phyloP scores from a whole-genome alignment of 2,797 vertebrate genomes.

The Dallia pectoralis region DNA sequence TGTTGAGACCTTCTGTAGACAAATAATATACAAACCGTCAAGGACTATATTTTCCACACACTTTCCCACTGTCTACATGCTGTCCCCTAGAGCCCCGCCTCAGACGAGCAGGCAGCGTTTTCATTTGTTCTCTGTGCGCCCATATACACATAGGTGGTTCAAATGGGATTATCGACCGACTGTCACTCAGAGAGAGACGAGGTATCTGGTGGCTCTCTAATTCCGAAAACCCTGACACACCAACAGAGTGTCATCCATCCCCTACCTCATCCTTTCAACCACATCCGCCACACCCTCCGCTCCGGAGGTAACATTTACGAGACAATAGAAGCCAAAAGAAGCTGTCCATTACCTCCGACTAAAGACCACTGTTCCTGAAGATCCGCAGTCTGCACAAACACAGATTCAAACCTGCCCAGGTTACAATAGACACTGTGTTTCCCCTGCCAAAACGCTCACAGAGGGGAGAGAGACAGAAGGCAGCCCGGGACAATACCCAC shows the following conservation, averaged over 20 bases:
- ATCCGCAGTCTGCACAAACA: conserved; percentile 27
- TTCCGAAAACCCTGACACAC: not conserved
- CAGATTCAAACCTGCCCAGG: conserved; percentile 47
- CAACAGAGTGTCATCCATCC: not conserved
- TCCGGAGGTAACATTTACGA: conserved; percentile 48
- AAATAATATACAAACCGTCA: too few relatives aligned
- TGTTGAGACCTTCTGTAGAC: too few relatives aligned
- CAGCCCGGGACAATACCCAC: conserved; percentile 50
- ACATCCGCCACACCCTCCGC: conserved; percentile 27
- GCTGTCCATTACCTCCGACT: conserved; percentile 33
- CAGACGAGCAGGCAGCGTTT: too few relatives aligned
- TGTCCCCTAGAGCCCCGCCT: too few relatives aligned
- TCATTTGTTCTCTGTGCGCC: too few relatives aligned
- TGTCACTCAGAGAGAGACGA: not conserved
- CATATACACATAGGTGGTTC: too few relatives aligned
- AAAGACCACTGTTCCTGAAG: conserved; percentile 53
- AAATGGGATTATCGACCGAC: not conserved
- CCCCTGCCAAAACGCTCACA: conserved; percentile 31
- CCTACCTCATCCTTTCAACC: conserved; percentile 41
- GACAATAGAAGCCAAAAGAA: conserved; percentile 50
- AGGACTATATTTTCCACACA: too few relatives aligned
- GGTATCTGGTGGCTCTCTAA: not conserved
- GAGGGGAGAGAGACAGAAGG: conserved; percentile 36
- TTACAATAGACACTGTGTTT: conserved; percentile 81
- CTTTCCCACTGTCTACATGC: too few relatives aligned